Evolutionary conservation across 1,140 invertebrate species (phyloP), one percentile per base, ranked within the genome.

Genomic region (Ptiloglossa arizonensis): DNA sequence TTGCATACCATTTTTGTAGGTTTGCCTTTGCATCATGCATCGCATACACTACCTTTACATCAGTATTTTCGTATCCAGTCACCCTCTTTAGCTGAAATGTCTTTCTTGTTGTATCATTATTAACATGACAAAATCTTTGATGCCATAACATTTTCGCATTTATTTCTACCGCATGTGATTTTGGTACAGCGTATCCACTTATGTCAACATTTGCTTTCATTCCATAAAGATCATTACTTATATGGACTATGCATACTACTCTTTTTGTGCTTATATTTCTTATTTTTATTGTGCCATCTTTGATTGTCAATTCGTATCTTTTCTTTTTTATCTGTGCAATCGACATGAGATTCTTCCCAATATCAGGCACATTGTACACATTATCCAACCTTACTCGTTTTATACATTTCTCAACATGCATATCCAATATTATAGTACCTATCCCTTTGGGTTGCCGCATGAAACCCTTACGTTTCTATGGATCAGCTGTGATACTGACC

Each of bases 121-220:
- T 62, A 5, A 56, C 22, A 11, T 78, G 75, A 19, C 59, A 60
- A 11, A 78, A 78, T 1, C 75, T 22, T 8, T 38, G 32, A 15
- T 71, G 75, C 24, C 57, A 78, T 5, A 68, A 1, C 17, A 54
- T 19, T 5, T 69, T 4, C n/a, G n/a, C n/a, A n/a, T n/a, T n/a
- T n/a, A n/a, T n/a, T n/a, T n/a, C n/a, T n/a, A n/a, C n/a, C n/a
- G n/a, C n/a, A n/a, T n/a, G n/a, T n/a, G n/a, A 0, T 6, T 13
- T 6, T 52, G 19, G 0, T 35, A 66, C 0, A 0, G 19, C 13
- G 4, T 74, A 13, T 1, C 56, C 1, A 44, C 15, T 22, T 17
- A 3, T 17, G 22, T n/a, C 5, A 22, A 38, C 22, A 41, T 48
- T 15, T 17, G 66, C 56, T 38, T 44, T 56, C 1, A 27, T 27